Evolutionary conservation across 1,140 invertebrate genomes (phyloP), one percentile per base, ranked within the genome.

Genomic region (Portunus trituberculatus): DNA sequence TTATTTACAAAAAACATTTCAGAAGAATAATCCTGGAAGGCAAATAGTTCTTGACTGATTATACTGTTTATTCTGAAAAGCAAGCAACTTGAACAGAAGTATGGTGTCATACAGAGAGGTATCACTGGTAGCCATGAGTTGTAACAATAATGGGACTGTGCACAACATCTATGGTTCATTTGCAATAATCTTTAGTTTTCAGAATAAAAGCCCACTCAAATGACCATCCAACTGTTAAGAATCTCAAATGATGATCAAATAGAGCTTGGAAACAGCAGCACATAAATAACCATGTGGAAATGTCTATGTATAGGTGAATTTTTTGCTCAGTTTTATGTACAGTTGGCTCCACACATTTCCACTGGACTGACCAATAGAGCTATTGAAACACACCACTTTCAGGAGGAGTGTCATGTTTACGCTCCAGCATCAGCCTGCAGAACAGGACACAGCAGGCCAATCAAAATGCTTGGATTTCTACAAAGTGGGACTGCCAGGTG

Each of bases 1-100:
- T 76, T 95, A 92, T 95, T 86, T 95, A 95, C 91, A 95, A 39
- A 95, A 92, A 93, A 83, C 88, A 93, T 59, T 95, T 95, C 94
- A 82, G 91, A 95, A 93, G 91, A 95, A 92, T 95, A 95, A 92
- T 95, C 94, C 91, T 84, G 91, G 84, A 95, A 95, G 94, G 94
- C 91, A 88, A 95, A 95, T 92, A 76, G n/a, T n/a, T n/a, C 20
- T 76, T 76, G 67, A n/a, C n/a, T 25, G 67, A n/a, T 76, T 76
- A 25, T 76, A 76, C 67, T 76, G 20, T 7, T 25, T 76, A n/a
- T 76, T n/a, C 3, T 76, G n/a, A 76, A 76, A 76, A 31, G 45
- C 12, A 86, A 86, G 32, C 31, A 31, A 45, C 31, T 88, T 31
- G 31, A 88, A 88, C 45, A 88, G 45, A 88, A 88, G n/a, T 39